Conservation (phyloP, 2,888 invertebrate genomes). For the Copidosoma aretas region DNA sequence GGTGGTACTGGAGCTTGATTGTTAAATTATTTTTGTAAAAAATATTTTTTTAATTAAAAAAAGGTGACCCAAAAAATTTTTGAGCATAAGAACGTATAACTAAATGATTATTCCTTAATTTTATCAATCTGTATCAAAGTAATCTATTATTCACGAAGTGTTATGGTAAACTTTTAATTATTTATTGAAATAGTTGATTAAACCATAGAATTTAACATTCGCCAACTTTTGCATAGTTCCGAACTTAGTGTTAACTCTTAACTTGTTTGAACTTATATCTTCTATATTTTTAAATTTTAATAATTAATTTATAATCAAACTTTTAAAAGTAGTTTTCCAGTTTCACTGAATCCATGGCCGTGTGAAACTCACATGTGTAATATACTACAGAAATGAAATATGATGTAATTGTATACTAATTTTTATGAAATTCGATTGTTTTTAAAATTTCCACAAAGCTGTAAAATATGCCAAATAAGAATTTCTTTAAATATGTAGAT, state of each 20-base stretch:
- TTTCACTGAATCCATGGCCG: background rate
- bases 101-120: too few species aligned
- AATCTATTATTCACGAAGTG: too few species aligned
- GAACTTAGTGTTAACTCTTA: background rate
- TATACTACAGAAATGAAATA: slow-evolving; percentile 4
- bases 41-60: slow-evolving; percentile 20
- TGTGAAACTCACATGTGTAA: slow-evolving; percentile 11
- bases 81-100: too few species aligned
- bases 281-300: too few species aligned
- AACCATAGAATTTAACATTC: background rate
- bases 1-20: background rate
- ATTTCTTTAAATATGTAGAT: slow-evolving; percentile 43
- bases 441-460: slow-evolving; percentile 45
- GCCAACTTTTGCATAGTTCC: slow-evolving; percentile 10
- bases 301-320: too few species aligned
- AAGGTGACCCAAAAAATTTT: background rate
- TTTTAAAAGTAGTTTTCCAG: slow-evolving; percentile 8
- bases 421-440: slow-evolving; percentile 38
- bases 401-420: too few species aligned
- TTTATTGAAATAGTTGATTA: background rate
- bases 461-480: slow-evolving; percentile 42
- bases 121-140: too few species aligned
- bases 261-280: too few species aligned
- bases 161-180: background rate
- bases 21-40: slow-evolving; percentile 28